Conservation (phyloP, 2,888 invertebrate genomes). For the Eilema caniola region DNA sequence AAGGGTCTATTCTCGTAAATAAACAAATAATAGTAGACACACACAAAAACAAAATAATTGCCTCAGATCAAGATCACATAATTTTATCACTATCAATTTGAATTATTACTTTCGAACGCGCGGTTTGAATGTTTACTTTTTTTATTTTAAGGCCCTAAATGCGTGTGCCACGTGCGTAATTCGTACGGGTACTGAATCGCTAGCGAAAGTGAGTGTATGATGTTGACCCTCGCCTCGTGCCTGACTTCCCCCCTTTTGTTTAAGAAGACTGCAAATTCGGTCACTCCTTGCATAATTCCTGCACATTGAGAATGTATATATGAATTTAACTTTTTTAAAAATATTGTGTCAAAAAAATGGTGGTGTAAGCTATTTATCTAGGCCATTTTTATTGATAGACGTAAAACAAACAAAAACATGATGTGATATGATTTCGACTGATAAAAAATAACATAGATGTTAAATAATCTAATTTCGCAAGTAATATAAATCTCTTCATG, state of each 20-base stretch:
- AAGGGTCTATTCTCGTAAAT: slow-evolving; percentile 10
- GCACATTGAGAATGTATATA: slow-evolving; percentile 4
- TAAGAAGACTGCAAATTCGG: slow-evolving; percentile 46
- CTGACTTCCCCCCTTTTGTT: slow-evolving; percentile 60
- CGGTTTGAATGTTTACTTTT: slow-evolving; percentile 22
- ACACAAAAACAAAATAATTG: background rate
- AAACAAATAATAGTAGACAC: slow-evolving; percentile 8
- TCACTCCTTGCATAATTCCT: slow-evolving; percentile 45
- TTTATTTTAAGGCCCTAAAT: slow-evolving; percentile 33
- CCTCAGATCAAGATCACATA: slow-evolving; percentile 16
- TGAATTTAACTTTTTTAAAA: background rate
- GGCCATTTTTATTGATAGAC: background rate
- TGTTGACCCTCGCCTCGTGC: slow-evolving; percentile 60
- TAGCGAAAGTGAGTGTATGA: slow-evolving; percentile 75
- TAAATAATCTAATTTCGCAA: slow-evolving; percentile 4
- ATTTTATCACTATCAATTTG: slow-evolving; percentile 30
- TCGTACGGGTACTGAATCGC: slow-evolving; percentile 66
- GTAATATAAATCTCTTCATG: background rate
- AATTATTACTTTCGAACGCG: background rate
- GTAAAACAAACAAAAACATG: background rate
- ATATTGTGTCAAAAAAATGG: background rate
- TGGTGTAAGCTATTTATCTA: background rate
- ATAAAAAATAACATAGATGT: background rate
- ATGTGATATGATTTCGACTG: background rate
- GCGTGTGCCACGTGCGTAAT: slow-evolving; percentile 68